Percentiles rank a stretch among this genome's conserved stretches.
Conservation (phyloP, 2,113 vertebrate species). For the Willisornis vidua region DNA sequence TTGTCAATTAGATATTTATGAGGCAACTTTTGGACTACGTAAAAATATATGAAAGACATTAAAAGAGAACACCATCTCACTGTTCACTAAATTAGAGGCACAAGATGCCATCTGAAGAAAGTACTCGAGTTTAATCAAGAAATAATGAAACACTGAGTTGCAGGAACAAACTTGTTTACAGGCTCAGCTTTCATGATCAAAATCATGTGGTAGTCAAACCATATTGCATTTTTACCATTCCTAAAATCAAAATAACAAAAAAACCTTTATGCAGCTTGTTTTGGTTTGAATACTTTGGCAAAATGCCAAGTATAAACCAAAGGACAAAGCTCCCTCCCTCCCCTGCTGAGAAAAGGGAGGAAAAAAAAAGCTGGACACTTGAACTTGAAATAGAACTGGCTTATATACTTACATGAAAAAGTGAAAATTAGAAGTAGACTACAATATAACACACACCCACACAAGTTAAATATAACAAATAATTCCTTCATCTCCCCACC, state of each 20-base stretch:
- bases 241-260: not conserved
- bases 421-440: too few species aligned
- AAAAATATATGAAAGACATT: not conserved
- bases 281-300: too few species aligned
- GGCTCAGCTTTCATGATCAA: not conserved
- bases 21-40: not conserved
- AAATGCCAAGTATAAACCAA: too few species aligned
- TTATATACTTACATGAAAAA: too few species aligned
- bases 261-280: not conserved
- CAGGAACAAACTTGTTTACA: not conserved
- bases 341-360: too few species aligned
- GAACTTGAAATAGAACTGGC: too few species aligned
- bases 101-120: not conserved
- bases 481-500: too few species aligned
- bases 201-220: not conserved
- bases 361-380: too few species aligned
- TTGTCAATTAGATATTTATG: not conserved
- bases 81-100: not conserved
- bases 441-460: too few species aligned
- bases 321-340: too few species aligned
- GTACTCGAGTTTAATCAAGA: not conserved
- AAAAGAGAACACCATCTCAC: not conserved
- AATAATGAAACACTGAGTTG: slow-evolving; percentile 21
- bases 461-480: too few species aligned
- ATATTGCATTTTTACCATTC: not conserved